phyloP scores from a whole-genome alignment of 2,888 invertebrate genomes.

The Heliconius ismenius region DNA sequence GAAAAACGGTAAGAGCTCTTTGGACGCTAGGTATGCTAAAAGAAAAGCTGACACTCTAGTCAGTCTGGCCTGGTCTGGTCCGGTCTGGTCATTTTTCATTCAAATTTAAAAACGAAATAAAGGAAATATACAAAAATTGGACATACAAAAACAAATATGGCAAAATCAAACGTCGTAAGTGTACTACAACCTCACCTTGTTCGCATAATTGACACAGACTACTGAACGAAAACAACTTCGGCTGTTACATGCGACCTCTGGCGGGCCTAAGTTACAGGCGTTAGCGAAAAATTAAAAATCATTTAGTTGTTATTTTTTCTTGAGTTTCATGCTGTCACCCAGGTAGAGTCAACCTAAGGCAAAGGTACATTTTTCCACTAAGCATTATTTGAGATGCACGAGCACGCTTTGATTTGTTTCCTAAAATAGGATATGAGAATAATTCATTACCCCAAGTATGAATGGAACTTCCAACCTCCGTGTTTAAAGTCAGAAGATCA shows the following conservation, averaged over 20 bases:
- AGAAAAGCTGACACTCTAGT: no score
- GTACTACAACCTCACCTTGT: conserved; percentile 36
- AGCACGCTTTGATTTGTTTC: no score
- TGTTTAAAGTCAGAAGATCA: no score
- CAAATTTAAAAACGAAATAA: neutral
- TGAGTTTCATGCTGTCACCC: neutral
- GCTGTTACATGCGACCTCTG: conserved; percentile 55
- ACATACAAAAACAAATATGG: neutral
- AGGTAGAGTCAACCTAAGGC: no score
- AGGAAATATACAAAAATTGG: neutral
- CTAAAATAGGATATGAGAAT: no score
- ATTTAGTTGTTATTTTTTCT: neutral
- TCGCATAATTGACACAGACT: conserved; percentile 42
- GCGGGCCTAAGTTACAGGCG: conserved; percentile 36
- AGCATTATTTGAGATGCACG: no score
- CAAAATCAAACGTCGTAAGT: conserved; percentile 37
- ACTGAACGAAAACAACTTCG: conserved; percentile 55
- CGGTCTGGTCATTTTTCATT: neutral
- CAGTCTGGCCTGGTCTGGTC: no score
- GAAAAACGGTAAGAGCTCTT: no score
- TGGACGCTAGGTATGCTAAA: no score
- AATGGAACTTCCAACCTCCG: no score
- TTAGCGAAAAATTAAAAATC: conserved; percentile 34
- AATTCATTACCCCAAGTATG: no score
- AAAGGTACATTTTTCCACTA: no score